Percentiles rank a stretch among this genome's conserved stretches.
phyloP scores from a whole-genome alignment of 1,140 invertebrate species.

The Tenebrio molitor region DNA sequence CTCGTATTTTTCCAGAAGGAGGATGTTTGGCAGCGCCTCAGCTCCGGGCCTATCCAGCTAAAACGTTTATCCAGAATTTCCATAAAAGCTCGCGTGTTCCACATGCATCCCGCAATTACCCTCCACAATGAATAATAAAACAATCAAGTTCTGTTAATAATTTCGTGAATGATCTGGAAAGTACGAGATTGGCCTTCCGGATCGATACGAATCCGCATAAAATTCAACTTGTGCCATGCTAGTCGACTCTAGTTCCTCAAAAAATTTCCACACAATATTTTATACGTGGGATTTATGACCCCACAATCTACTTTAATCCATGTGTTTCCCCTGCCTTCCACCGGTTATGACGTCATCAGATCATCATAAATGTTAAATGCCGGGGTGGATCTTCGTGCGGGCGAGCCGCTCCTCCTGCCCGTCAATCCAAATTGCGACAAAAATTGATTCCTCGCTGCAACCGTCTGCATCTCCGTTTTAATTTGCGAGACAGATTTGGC shows the following conservation, averaged over 20 bases:
- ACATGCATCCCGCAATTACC: background rate
- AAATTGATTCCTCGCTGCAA: conserved; percentile 33
- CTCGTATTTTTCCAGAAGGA: background rate
- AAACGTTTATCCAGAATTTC: background rate
- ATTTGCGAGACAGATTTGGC: background rate
- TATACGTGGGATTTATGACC: conserved; percentile 22
- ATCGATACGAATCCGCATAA: conserved; percentile 14
- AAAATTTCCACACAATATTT: conserved; percentile 35
- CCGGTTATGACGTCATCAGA: conserved; percentile 42
- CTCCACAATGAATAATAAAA: background rate
- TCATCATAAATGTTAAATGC: conserved; percentile 45
- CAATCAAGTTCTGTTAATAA: conserved; percentile 1
- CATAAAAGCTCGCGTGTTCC: background rate
- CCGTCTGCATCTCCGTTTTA: no score
- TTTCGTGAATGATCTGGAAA: conserved; percentile 6
- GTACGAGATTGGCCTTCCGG: background rate
- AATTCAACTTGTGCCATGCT: conserved; percentile 17
- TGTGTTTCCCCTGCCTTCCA: conserved; percentile 27
- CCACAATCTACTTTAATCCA: conserved; percentile 33
- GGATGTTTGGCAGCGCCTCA: background rate
- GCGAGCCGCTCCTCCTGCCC: background rate
- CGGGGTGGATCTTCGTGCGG: conserved; percentile 25
- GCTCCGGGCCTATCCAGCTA: no score
- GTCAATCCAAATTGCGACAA: conserved; percentile 15
- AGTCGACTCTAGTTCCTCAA: conserved; percentile 9